A percentile compares a stretch with the other conserved stretches of the same genome.
phyloP scores from a whole-genome alignment of 2,113 vertebrate species.

The Smithornis capensis region DNA sequence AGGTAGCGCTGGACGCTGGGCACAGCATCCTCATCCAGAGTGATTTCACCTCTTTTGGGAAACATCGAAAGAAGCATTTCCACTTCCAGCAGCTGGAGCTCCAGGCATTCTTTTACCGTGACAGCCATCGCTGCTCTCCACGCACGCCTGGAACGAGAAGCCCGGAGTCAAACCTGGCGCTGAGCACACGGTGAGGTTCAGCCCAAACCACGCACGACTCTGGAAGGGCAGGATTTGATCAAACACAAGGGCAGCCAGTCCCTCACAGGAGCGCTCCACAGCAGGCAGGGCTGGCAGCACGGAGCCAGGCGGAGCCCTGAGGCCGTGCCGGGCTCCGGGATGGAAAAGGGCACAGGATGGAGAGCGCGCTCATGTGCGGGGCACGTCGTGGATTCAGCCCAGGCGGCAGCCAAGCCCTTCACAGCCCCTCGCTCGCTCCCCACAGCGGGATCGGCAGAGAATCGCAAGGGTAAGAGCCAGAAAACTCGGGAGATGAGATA shows the following conservation, averaged over 20 bases:
- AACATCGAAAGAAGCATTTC: conserved; percentile 81
- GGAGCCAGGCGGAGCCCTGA: not conserved
- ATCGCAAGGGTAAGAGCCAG: no score
- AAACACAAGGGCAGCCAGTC: no score
- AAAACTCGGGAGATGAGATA: not conserved
- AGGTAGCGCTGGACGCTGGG: conserved; percentile 60
- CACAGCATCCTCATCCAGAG: conserved; percentile 62
- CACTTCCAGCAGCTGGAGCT: conserved; percentile 77
- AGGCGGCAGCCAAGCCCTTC: not conserved
- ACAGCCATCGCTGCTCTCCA: conserved; percentile 47
- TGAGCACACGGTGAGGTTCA: rapidly evolving
- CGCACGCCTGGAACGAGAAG: not conserved
- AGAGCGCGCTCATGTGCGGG: rapidly evolving
- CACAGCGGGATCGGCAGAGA: not conserved
- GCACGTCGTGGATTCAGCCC: rapidly evolving
- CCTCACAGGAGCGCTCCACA: not conserved
- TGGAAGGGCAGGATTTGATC: rapidly evolving
- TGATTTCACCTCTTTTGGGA: conserved; percentile 74
- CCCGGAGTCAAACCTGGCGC: not conserved
- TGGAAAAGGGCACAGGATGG: not conserved
- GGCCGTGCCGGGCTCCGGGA: not conserved
- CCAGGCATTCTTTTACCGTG: conserved; percentile 58
- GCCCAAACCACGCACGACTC: rapidly evolving
- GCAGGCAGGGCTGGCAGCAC: not conserved
- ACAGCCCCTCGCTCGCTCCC: not conserved